Base-by-base conservation (phyloP, 2,888 invertebrate genomes). In the Masnerella sp. region DNA sequence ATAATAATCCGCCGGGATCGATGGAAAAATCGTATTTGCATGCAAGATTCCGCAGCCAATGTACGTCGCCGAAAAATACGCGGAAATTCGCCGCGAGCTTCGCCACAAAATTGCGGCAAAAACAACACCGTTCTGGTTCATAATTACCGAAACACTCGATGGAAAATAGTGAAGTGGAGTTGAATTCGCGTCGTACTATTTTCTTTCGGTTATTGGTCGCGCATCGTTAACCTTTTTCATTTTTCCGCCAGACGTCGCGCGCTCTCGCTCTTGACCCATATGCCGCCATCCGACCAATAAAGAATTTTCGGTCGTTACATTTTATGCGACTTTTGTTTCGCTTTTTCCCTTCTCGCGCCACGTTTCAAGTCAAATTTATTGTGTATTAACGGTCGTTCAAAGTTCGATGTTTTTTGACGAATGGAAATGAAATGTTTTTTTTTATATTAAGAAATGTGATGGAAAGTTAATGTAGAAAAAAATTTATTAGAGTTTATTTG, bases 211-310 rank as follows among this genome's bases (percentile, higher is more conserved):
- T 68, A 59, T 68, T 43, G 68, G 68, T 68, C 36, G 47, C 51
- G 58, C 51, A 32, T 68, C 68, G 68, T 68, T 58, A 58, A 43
- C 68, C 34, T 43, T 68, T 59, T 59, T 36, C 58, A 59, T 58
- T 68, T 68, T 65, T 54, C 52, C 51, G 30, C 12, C 32, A 56
- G 56, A 49, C 28, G 18, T 51, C 43, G 18, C 25, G 42, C 22
- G 45, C 47, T 43, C 38, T 43, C 34, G 45, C 43, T 69, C 68
- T 69, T 69, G 68, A 69, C 68, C 68, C 45, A 69, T 43, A 69
- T 69, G 68, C 49, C 7, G 22, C 49, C 34, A 42, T 25, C 34
- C 11, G 5, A 43, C 42, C 11, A 36, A 59, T 45, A 32, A 45
- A 54, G 25, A 49, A 45, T 54, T 38, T 61, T 43, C 30, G 42